Evolutionary conservation across 2,113 vertebrate genomes (phyloP).

Genomic region (Peromyscus polionotus): DNA sequence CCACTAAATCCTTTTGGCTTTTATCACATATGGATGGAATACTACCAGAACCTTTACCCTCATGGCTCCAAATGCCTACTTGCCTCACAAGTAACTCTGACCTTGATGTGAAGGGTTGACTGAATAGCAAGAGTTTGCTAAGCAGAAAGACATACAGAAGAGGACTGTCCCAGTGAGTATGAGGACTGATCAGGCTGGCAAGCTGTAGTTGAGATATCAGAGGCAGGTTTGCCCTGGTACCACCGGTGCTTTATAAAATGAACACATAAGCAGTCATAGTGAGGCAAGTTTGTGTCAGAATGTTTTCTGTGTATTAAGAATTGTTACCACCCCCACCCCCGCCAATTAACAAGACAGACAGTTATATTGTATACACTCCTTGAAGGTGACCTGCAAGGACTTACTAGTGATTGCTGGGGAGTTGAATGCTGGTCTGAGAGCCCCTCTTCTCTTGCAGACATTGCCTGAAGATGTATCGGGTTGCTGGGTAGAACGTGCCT

Average conservation of each 20-base stretch:
- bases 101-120: background rate
- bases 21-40: background rate
- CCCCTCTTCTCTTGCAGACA: constrained; percentile 29
- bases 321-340: background rate
- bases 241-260: background rate
- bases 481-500: constrained; percentile 53
- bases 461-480: constrained; percentile 66
- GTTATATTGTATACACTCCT: constrained; percentile 3
- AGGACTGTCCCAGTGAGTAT: background rate
- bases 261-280: background rate
- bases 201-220: background rate
- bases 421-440: constrained; percentile 31
- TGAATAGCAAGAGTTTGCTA: background rate
- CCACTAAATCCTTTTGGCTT: background rate
- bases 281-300: background rate
- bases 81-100: background rate
- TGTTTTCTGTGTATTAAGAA: constrained; percentile 12
- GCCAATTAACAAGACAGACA: background rate
- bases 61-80: background rate
- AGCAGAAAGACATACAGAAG: background rate
- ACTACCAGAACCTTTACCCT: background rate
- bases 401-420: constrained; percentile 32
- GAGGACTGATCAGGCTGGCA: too few relatives aligned
- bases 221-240: background rate
- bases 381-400: constrained; percentile 68